Percentiles rank a stretch among this genome's conserved stretches.
These are phyloP conservation scores for Drosophila grimshawi DNA, from an alignment of 1,140 invertebrate genomes.

Conservation along the genomic window DNA sequence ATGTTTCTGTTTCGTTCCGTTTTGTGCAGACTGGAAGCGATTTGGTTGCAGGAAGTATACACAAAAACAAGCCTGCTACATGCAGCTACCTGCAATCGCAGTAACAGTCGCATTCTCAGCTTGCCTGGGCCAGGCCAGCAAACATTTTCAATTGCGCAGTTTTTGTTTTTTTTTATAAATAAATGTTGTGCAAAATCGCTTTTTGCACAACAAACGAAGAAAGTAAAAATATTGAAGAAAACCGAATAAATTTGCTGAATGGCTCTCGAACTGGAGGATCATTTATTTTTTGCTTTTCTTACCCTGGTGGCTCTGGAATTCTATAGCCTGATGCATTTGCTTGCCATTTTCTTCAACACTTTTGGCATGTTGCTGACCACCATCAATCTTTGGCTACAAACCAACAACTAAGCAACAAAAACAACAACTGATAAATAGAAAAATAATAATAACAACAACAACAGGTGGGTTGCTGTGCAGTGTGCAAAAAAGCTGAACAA, in stretches of 20 bases:
- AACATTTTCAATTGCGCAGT: conserved; percentile 16
- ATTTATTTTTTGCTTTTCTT: conserved; percentile 7
- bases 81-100: conserved; percentile 26
- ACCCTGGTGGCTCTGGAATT: conserved; percentile 20
- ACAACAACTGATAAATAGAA: conserved; percentile 5
- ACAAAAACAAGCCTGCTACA: conserved; percentile 29
- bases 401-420: conserved; percentile 8
- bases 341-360: conserved; percentile 1
- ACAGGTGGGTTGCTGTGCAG: conserved; percentile 58
- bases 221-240: neutral
- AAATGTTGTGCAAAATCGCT: neutral
- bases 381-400: conserved; percentile 4
- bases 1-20: neutral
- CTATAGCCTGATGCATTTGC: conserved; percentile 22
- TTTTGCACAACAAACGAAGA: neutral
- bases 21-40: conserved; percentile 64
- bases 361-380: conserved; percentile 11
- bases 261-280: conserved; percentile 27
- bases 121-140: conserved; percentile 10
- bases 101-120: conserved; percentile 30
- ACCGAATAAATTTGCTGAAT: conserved; percentile 4
- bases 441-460: conserved; percentile 51
- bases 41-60: conserved; percentile 40
- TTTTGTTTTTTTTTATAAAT: neutral
- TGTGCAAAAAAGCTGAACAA: conserved; percentile 5